Evolutionary conservation across 2,888 invertebrate species (phyloP), one percentile per base, ranked within the genome.

Genomic region (Blastobasis lacticolella): DNA sequence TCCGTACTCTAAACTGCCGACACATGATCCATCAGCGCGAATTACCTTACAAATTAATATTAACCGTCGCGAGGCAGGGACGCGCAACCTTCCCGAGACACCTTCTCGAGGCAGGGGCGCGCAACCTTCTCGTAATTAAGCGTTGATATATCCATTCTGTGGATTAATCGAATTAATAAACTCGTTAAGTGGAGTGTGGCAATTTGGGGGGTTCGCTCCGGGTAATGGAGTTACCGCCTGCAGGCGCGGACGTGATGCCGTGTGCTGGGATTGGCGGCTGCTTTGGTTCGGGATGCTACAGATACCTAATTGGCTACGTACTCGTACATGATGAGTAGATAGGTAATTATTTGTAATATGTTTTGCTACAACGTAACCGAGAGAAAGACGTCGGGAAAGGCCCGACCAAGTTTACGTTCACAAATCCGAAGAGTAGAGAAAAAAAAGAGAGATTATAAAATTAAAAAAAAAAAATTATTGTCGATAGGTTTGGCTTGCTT

Each of bases 91-190:
- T 44, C 44, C 10, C 36, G 44, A 48, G 9, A 23, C 23, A 23
- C 23, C 23, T 23, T 10, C 49, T 38, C 2, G 58, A 61, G 42
- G 42, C 9, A 61, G 59, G 59, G 61, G 53, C 55, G 23, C 53
- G 48, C 58, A 60, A 61, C 65, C 63, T 58, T 54, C 49, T 38
- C 37, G 62, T 65, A 69, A 73, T 73, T 66, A 73, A 63, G 63
- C 57, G 55, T 61, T 67, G 66, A 69, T 71, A 68, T 64, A 71
- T 66, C 68, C 63, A 69, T 65, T 63, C 60, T 57, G 56, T 54
- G 66, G 66, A 73, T 75, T 77, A 75, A 79, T 79, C 72, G 59
- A 74, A 78, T 80, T 79, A 80, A 77, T 77, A 74, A 73, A 71
- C 67, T 73, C 73, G 73, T 78, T 78, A 78, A 66, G 67, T 63